Conservation (phyloP, 2,888 invertebrate species). For the Dugesia japonica region DNA sequence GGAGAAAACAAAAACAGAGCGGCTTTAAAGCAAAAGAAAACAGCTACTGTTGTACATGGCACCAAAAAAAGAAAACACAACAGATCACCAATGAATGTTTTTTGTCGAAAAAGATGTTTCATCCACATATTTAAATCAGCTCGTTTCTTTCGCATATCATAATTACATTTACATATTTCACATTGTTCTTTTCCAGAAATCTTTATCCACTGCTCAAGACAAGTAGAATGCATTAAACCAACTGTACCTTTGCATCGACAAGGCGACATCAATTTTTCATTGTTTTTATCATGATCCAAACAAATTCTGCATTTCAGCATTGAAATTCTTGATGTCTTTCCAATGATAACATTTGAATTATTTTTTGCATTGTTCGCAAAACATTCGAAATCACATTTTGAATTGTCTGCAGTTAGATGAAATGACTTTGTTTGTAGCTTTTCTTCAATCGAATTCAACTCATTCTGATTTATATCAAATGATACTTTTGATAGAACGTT, state of each 20-base stretch:
- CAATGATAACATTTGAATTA: not conserved
- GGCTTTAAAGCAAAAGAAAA: not conserved
- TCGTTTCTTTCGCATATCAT: not conserved
- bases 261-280: not conserved
- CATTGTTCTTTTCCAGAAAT: not conserved
- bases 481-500: not conserved
- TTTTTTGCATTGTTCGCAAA: no score
- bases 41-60: not conserved
- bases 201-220: not conserved
- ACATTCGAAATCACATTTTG: not conserved
- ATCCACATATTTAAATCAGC: not conserved
- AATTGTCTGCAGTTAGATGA: not conserved
- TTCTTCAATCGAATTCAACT: not conserved
- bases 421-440: not conserved
- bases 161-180: not conserved
- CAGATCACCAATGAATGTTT: not conserved
- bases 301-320: not conserved
- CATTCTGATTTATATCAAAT: not conserved
- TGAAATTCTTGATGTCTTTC: not conserved
- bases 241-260: conserved; percentile 3
- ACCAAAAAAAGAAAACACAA: not conserved
- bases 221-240: not conserved
- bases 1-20: not conserved
- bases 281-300: not conserved
- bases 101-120: not conserved